Base-by-base conservation (phyloP, 2,888 invertebrate species). In the Sicus ferrugineus region DNA sequence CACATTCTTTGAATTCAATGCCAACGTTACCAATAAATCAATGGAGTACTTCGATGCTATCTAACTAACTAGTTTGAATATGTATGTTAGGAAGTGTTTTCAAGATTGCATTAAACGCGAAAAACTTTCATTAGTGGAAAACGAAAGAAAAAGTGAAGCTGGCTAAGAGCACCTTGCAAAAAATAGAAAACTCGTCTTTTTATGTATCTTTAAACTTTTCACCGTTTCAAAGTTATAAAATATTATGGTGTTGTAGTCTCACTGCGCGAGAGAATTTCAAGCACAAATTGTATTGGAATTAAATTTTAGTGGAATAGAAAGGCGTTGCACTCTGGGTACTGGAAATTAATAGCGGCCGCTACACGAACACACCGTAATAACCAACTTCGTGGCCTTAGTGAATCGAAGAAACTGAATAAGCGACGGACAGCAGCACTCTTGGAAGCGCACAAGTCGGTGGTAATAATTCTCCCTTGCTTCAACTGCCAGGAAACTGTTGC, bases 301-400 rank as follows among this genome's bases (percentile, higher is more conserved):
- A 48, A 30, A 56, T 26, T 56, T 23, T 21, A 34, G 21, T 59
- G 59, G 31, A 59, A 59, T 59, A 21, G n/a, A 38, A 26, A 65
- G 65, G 65, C 34, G 52, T 54, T 34, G 34, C 65, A 38, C 54
- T 54, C 52, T 23, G 26, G 26, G 26, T 38, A 54, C 34, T 38
- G 38, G 38, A 65, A 54, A 26, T 54, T 28, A 31, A 54, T 65
- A 31, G 23, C 23, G 23, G 54, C 65, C 65, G 65, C 26, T 26
- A 62, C 59, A 59, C 59, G 34, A 30, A 62, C 59, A 59, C 59
- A 19, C 34, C 34, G 59, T 21, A 59, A 34, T 14, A 59, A 31
- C 56, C 69, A 63, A 69, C 69, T 69, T 46, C 48, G 54, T 54
- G 42, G 69, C 56, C 58, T 64, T 64, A 69, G 58, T 64, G 69